Evolutionary conservation across 2,888 invertebrate species (phyloP), one percentile per base, ranked within the genome.

Genomic region (Meteorus cinctellus): DNA sequence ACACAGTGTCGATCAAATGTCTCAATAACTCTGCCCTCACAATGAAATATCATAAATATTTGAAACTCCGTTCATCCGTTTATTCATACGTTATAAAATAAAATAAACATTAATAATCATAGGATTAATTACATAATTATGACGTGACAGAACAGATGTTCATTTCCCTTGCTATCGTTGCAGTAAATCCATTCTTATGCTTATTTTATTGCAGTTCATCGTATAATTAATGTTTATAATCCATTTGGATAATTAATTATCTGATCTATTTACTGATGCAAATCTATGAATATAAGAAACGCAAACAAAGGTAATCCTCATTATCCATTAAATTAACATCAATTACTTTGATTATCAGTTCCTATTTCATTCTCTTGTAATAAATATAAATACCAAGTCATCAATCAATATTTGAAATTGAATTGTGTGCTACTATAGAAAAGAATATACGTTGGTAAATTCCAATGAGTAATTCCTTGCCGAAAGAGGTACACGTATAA

Each of bases 371-470:
- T 5, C 8, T 24, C 24, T 55, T 19, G 55, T 19, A 16, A 55
- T 55, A 2, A 19, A 19, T n/a, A 24, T 19, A 55, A 24, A 24
- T 55, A 55, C 19, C 4, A 4, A 19, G 24, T 5, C 19, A 10
- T 55, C 5, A 55, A 55, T 55, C 19, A 24, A 8, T 55, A 24
- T 24, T 8, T 4, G 1, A 24, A 4, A 55, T 24, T 24, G 8
- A 55, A 19, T 48, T 55, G 8, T 24, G 55, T 55, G 19, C 19
- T 2, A 55, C 55, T 55, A 10, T 55, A 24, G 8, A 48, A 5
- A 48, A 48, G 4, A n/a, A 48, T 48, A n/a, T 55, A 55, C 1
- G 24, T 55, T 55, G 55, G 55, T 31, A 31, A 63, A 63, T 63
- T 63, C n/a, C 29, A 31, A 8, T 14, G 12, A 45, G 8, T n/a